These are phyloP conservation scores for Pandion haliaetus DNA, from an alignment of 2,113 vertebrate species.

Conservation along the genomic window DNA sequence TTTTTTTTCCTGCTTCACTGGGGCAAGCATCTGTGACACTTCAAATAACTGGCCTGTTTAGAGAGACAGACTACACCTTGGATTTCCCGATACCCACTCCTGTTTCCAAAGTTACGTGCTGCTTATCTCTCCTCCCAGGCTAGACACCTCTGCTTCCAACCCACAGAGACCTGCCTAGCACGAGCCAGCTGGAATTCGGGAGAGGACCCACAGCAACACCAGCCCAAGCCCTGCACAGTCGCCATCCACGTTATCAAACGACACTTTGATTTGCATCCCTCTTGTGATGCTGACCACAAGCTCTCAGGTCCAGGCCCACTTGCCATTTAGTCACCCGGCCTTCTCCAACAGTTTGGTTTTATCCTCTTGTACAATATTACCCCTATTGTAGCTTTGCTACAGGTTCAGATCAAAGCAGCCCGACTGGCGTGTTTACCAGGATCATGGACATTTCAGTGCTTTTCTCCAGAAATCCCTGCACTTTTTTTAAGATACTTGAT, in stretches of 20 bases:
- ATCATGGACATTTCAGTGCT: background rate
- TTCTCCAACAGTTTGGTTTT: background rate
- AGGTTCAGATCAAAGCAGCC: background rate
- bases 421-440: accelerated
- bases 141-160: background rate
- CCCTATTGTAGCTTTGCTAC: background rate
- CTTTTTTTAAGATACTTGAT: background rate
- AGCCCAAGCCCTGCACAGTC: background rate
- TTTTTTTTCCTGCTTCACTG: background rate
- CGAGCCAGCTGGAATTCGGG: too few species aligned
- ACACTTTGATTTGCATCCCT: too few species aligned
- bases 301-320: background rate
- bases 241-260: background rate
- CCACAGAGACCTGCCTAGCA: background rate
- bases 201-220: background rate
- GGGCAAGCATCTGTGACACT: too few species aligned
- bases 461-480: background rate
- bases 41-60: too few species aligned
- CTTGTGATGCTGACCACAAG: too few species aligned
- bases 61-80: too few species aligned
- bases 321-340: background rate
- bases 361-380: background rate
- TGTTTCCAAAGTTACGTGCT: background rate
- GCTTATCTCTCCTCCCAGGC: background rate
- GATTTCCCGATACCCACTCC: background rate